A percentile compares a stretch with the other conserved stretches of the same genome.
Evolutionary conservation across 2,113 vertebrate genomes (phyloP).

Genomic region (Cynocephalus volans): DNA sequence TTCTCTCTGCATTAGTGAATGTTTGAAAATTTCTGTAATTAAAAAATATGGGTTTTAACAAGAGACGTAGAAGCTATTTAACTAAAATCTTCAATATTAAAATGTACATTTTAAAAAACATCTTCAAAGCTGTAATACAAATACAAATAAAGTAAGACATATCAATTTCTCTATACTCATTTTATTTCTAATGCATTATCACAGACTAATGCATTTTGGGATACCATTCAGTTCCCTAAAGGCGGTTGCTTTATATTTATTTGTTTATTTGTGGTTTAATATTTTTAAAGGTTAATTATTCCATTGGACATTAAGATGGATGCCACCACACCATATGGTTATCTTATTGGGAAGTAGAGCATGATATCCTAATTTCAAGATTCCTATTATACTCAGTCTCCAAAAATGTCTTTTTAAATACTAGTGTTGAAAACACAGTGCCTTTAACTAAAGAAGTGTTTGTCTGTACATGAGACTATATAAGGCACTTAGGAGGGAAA

Average conservation of each 20-base stretch:
- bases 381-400: background rate
- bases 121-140: constrained; percentile 2
- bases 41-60: background rate
- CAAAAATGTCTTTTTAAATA: background rate
- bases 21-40: background rate
- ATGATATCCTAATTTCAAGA: background rate
- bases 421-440: background rate
- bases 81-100: constrained; percentile 1
- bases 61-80: background rate
- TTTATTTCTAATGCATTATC: constrained; percentile 7
- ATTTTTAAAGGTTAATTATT: background rate
- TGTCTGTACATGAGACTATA: background rate
- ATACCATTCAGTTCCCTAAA: background rate
- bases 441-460: background rate
- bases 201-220: background rate
- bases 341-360: background rate
- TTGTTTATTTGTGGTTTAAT: background rate
- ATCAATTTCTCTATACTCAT: background rate
- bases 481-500: background rate
- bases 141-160: background rate
- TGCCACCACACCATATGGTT: background rate
- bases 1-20: background rate
- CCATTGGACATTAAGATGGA: background rate
- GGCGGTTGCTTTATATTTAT: background rate
- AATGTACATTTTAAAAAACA: constrained; percentile 19